Evolutionary conservation across 1,140 invertebrate species (phyloP), one percentile per base, ranked within the genome.

Genomic region (Brachystomella parvula): DNA sequence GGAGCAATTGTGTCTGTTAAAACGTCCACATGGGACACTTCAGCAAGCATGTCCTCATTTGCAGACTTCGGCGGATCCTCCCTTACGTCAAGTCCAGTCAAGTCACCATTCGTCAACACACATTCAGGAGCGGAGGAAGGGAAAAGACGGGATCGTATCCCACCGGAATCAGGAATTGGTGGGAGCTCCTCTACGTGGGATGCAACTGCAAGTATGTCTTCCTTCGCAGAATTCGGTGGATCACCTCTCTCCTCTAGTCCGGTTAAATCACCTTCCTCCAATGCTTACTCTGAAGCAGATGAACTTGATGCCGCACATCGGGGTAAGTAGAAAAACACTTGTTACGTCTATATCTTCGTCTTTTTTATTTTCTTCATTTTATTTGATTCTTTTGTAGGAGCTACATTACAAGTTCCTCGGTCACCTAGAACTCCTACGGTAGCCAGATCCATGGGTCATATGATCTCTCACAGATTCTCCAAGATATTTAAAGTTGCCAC

Each of bases 381-480:
- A 26, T 32, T 47, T 26, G 9, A 59, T 61, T 47, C 31, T 31
- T 29, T 68, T 56, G 26, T 19, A 24, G 30, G 69, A 76, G 80
- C 76, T 69, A 79, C 79, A 62, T 76, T 86, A n/a, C 80, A 82
- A 75, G 84, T 88, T 69, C 88, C 89, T 61, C 85, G 86, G 69
- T 87, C 88, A 69, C 88, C 90, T 57, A 80, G 88, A 75, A 87
- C 89, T 49, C 84, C 71, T 82, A 76, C 84, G 63, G 24, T 75
- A 17, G 82, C 81, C 31, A 80, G 86, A 56, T 84, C 85, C 62
- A 95, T 96, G 91, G 87, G 86, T 66, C 93, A 96, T 79, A 86
- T 87, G 72, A 96, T 96, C 71, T 85, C 87, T 68, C 94, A 97
- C 83, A 86, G 92, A 67, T 95, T 95, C 78, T 87, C 84, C 39